Base-by-base conservation (phyloP, 2,113 vertebrate genomes). In the Gadus macrocephalus region DNA sequence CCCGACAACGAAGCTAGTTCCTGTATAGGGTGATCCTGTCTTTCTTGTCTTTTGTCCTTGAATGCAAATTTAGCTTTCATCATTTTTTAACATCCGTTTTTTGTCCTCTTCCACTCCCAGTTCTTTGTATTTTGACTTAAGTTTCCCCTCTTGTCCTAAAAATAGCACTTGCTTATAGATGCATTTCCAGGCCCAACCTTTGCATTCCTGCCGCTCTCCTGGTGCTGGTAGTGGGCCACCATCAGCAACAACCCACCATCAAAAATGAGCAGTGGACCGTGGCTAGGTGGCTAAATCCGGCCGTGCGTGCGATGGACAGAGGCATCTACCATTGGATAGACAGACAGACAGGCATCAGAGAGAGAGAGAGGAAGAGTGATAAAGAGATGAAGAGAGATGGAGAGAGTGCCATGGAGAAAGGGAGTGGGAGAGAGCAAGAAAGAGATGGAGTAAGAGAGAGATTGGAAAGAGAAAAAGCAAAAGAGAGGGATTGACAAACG, bases 241-340 rank as follows among this genome's bases (percentile, higher is more conserved):
- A 59, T 19, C 53, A 56, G 69, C 62, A 77, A 75, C 74, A 70
- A 80, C 83, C 74, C 62, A 20, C 81, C 85, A 85, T 89, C 83
- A 87, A 89, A 86, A 88, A 89, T 88, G 79, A 87, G 76, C 81
- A 90, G 61, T 75, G 80, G 86, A 87, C 85, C 86, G 85, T 89
- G 76, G 72, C 80, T 12, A 69, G 73, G 75, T 68, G 75, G 85
- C 86, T 90, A 89, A 84, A 88, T 88, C 69, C 85, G 87, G 84
- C 84, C 74, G 7, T 84, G 81, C 71, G 69, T 84, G 84, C 75
- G 0, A 67, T 58, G 72, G 72, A 83, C 79, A 80, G 75, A 70
- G 72, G 19, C 1, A 42, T 70, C 70, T 76, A 74, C 75, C 31
- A 2, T 53, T 66, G 78, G 72, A 69, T 14, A 17, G 67, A n/a